Evolutionary conservation across 2,888 invertebrate genomes (phyloP).

Genomic region (Zaprionus lineosus): DNA sequence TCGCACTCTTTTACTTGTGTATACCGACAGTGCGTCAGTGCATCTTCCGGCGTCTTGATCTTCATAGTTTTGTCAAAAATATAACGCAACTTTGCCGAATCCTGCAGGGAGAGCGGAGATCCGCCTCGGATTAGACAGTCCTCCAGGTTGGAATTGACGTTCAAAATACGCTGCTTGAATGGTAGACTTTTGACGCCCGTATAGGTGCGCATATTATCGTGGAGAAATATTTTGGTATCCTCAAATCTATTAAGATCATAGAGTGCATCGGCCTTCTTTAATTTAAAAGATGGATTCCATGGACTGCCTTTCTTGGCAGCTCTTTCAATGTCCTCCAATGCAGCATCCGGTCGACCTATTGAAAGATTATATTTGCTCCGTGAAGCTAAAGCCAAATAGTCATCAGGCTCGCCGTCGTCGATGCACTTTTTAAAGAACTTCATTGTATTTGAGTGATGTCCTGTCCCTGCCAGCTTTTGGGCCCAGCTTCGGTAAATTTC

Average conservation of each 20-base stretch:
- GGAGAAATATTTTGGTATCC: slow-evolving; percentile 37
- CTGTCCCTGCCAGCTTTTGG: slow-evolving; percentile 28
- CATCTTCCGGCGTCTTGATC: background rate
- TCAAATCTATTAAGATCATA: slow-evolving; percentile 64
- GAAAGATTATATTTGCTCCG: slow-evolving; percentile 59
- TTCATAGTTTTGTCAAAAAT: slow-evolving; percentile 17
- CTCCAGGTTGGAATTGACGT: slow-evolving; percentile 48
- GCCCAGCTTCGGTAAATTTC: slow-evolving; percentile 68
- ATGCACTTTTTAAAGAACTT: slow-evolving; percentile 59
- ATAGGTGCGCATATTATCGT: slow-evolving; percentile 20
- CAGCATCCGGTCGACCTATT: slow-evolving; percentile 41
- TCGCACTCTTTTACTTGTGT: slow-evolving; percentile 52
- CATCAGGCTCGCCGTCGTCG: slow-evolving; percentile 14
- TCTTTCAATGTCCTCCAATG: slow-evolving; percentile 43
- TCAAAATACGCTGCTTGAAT: slow-evolving; percentile 39
- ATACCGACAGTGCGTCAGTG: slow-evolving; percentile 23
- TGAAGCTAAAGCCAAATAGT: slow-evolving; percentile 38
- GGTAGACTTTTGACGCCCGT: slow-evolving; percentile 38
- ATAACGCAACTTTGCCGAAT: slow-evolving; percentile 8
- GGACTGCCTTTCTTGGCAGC: slow-evolving; percentile 19
- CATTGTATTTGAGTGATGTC: slow-evolving; percentile 42
- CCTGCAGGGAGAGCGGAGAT: slow-evolving; percentile 38
- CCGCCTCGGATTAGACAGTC: slow-evolving; percentile 35
- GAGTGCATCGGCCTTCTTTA: slow-evolving; percentile 49
- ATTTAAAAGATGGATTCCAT: slow-evolving; percentile 22